Base-by-base conservation (phyloP, 2,888 invertebrate genomes). In the Tipula vernalis region DNA sequence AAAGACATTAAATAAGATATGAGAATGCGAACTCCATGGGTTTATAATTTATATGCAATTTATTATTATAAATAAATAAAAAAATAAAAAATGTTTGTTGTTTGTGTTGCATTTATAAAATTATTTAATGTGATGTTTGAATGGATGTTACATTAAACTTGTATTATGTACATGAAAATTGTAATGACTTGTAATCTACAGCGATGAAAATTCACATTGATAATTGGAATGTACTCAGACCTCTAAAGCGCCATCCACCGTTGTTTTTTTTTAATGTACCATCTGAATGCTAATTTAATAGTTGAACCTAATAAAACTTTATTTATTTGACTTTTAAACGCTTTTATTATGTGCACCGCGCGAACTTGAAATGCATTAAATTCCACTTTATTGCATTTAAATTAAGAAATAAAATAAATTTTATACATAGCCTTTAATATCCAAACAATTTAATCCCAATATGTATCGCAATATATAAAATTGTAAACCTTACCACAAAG, bases 1-100 rank as follows among this genome's bases (percentile, higher is more conserved):
- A 71, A 51, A 71, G 71, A 71, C 71, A 71, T 71, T 71, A 71
- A 71, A 71, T 71, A 71, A 71, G 71, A 71, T 71, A 71, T 71
- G 71, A 28, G 28, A 71, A 71, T 71, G 28, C 71, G 71, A n/a
- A 10, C 71, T 71, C 71, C 71, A 71, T 71, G 71, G 28, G 71
- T 71, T 71, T 71, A 71, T 71, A 71, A 71, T 71, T 71, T 71
- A 71, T 71, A 71, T 71, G 71, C 71, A 71, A 71, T 71, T 28
- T 71, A 71, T 71, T 71, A 71, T 71, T 28, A 71, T 71, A 28
- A 28, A 71, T 71, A 71, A 28, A 71, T n/a, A 71, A 28, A n/a
- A n/a, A n/a, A n/a, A n/a, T n/a, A n/a, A n/a, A n/a, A 28, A 28
- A 28, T 28, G 28, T 28, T 28, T 28, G 71, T 71, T 71, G 71